phyloP scores from a whole-genome alignment of 53 echinoderm and acorn worm genomes.

The Holothuria leucospilota region DNA sequence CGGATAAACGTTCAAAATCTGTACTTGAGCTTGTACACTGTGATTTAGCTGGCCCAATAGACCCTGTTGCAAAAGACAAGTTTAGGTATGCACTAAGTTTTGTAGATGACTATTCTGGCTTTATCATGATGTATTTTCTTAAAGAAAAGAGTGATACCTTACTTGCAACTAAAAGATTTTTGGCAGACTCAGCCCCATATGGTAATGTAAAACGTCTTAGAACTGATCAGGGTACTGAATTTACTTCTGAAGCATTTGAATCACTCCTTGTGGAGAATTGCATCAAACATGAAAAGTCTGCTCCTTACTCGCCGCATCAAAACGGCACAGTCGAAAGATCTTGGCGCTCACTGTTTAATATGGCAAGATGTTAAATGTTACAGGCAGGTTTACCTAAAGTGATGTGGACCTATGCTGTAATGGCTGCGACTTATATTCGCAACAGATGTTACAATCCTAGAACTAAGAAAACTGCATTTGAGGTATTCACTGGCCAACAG shows the following conservation, averaged over 20 bases:
- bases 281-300: slow-evolving; percentile 35
- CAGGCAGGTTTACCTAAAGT: slow-evolving; percentile 38
- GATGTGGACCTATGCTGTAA: slow-evolving; percentile 63
- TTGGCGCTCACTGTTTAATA: slow-evolving; percentile 63
- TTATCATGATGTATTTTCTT: slow-evolving; percentile 50
- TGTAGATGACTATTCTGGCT: slow-evolving; percentile 59
- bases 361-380: slow-evolving; percentile 55
- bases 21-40: slow-evolving; percentile 56
- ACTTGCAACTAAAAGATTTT: slow-evolving; percentile 46
- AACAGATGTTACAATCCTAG: slow-evolving; percentile 54
- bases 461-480: slow-evolving; percentile 11
- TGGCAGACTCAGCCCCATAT: slow-evolving; percentile 58
- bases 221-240: slow-evolving; percentile 43
- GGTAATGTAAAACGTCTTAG: slow-evolving; percentile 41
- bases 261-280: slow-evolving; percentile 1
- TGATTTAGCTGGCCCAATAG: slow-evolving; percentile 65
- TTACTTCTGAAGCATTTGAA: slow-evolving; percentile 18
- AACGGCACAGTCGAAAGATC: slow-evolving; percentile 61
- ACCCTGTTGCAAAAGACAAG: slow-evolving; percentile 28
- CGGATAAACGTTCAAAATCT: slow-evolving; percentile 21
- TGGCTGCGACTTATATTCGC: slow-evolving; percentile 46
- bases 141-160: slow-evolving; percentile 54
- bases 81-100: slow-evolving; percentile 50
- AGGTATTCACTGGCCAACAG: slow-evolving; percentile 49
- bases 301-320: slow-evolving; percentile 63